Percentiles rank a stretch among this genome's conserved stretches.
These are phyloP conservation scores for Musca domestica DNA, from an alignment of 1,140 invertebrate species.

Conservation along the genomic window DNA sequence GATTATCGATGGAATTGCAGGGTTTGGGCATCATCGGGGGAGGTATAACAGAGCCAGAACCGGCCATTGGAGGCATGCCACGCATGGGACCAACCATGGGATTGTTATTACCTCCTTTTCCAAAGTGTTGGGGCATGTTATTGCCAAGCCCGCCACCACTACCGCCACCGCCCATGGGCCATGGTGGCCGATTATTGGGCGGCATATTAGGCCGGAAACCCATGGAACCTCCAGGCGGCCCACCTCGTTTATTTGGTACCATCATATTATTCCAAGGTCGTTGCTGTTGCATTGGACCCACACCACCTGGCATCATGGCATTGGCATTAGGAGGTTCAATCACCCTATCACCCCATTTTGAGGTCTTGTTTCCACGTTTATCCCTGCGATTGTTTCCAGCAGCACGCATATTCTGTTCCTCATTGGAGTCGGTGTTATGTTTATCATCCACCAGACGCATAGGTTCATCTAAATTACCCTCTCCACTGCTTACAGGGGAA, in stretches of 20 bases:
- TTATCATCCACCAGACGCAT: conserved; percentile 22
- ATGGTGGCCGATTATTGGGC: conserved; percentile 27
- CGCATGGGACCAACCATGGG: neutral
- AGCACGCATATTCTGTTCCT: conserved; percentile 29
- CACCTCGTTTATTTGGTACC: conserved; percentile 1
- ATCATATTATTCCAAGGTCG: conserved; percentile 26
- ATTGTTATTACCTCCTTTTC: neutral
- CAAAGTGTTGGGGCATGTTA: neutral
- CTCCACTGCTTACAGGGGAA: conserved; percentile 27
- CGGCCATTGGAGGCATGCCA: neutral
- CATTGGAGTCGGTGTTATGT: conserved; percentile 27
- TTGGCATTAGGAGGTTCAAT: conserved; percentile 20
- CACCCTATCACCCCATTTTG: conserved; percentile 42
- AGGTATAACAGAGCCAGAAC: conserved; percentile 30
- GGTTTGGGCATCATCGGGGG: conserved; percentile 37
- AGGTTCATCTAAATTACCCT: conserved; percentile 17
- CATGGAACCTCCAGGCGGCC: conserved; percentile 25
- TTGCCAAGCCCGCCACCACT: neutral
- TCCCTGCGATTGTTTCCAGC: conserved; percentile 34
- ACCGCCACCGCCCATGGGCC: conserved; percentile 21
- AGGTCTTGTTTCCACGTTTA: conserved; percentile 31
- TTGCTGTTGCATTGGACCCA: conserved; percentile 26
- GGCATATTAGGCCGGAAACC: conserved; percentile 9
- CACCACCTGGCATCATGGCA: neutral
- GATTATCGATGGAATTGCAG: conserved; percentile 50